These are phyloP conservation scores for Helarctos malayanus DNA, from an alignment of 2,797 vertebrate species.

Conservation along the genomic window DNA sequence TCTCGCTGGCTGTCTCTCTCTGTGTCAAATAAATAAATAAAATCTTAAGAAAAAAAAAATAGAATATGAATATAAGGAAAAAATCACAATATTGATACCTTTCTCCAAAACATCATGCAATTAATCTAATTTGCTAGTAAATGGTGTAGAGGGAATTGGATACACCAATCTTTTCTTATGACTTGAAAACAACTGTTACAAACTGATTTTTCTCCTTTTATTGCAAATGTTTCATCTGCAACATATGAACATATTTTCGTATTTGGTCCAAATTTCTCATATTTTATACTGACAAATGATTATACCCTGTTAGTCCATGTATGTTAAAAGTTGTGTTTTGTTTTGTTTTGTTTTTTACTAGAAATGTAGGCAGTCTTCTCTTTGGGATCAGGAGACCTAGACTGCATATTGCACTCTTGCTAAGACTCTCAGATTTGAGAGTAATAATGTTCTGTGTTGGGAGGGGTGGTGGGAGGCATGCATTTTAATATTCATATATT, in stretches of 20 bases:
- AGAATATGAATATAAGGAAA: slow-evolving; percentile 38
- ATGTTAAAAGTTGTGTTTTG: neutral
- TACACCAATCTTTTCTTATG: slow-evolving; percentile 23
- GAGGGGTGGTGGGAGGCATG: neutral
- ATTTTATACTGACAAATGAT: slow-evolving; percentile 41
- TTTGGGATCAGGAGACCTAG: neutral
- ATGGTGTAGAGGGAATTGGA: slow-evolving; percentile 22
- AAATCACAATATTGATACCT: slow-evolving; percentile 34
- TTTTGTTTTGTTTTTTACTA: neutral
- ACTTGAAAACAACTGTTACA: slow-evolving; percentile 41
- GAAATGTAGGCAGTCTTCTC: slow-evolving; percentile 14
- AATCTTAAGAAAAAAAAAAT: neutral
- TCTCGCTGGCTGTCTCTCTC: no score
- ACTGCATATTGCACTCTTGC: neutral
- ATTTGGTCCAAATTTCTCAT: slow-evolving; percentile 16
- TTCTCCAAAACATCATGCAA: slow-evolving; percentile 2
- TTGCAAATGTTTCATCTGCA: slow-evolving; percentile 52
- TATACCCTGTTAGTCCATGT: neutral
- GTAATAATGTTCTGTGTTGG: neutral
- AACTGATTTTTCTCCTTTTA: slow-evolving; percentile 48
- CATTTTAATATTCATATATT: slow-evolving; percentile 55
- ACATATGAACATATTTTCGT: slow-evolving; percentile 44
- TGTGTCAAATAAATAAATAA: no score
- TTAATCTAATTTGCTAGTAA: slow-evolving; percentile 53
- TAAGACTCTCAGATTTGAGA: slow-evolving; percentile 27